phyloP scores from a whole-genome alignment of 2,797 vertebrate species.

The Lagorchestes hirsutus region DNA sequence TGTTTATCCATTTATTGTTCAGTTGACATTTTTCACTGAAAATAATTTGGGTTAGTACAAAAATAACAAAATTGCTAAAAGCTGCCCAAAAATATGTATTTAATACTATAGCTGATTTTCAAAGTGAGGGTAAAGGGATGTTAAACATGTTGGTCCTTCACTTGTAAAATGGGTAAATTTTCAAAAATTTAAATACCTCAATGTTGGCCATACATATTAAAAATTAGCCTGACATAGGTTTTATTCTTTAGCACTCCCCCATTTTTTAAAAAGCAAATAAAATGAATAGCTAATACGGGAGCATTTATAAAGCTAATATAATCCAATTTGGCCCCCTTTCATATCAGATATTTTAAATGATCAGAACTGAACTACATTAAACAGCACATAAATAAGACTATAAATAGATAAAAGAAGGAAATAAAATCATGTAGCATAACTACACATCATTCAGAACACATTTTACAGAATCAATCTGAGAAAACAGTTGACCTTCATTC shows the following conservation, averaged over 20 bases:
- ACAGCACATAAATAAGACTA: slow-evolving; percentile 91
- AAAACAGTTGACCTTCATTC: slow-evolving; percentile 87
- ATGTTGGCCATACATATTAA: slow-evolving; percentile 70
- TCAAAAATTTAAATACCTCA: slow-evolving; percentile 71
- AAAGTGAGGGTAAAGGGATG: slow-evolving; percentile 66
- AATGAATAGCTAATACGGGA: slow-evolving; percentile 71
- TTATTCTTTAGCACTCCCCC: slow-evolving; percentile 72
- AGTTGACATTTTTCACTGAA: slow-evolving; percentile 77
- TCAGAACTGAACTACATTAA: slow-evolving; percentile 90
- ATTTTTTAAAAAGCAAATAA: slow-evolving; percentile 65
- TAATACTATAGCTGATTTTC: slow-evolving; percentile 69
- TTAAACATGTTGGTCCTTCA: slow-evolving; percentile 62
- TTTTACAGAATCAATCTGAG: slow-evolving; percentile 84
- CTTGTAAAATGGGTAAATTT: slow-evolving; percentile 76
- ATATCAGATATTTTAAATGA: slow-evolving; percentile 84
- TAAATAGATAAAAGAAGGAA: slow-evolving; percentile 91
- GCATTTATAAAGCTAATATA: slow-evolving; percentile 77
- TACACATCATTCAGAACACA: slow-evolving; percentile 87
- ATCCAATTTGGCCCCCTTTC: slow-evolving; percentile 81
- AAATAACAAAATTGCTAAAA: slow-evolving; percentile 76
- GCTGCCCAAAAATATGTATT: slow-evolving; percentile 76
- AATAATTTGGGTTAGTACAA: slow-evolving; percentile 79
- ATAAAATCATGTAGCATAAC: slow-evolving; percentile 86
- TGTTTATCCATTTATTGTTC: slow-evolving; percentile 77
- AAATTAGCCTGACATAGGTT: slow-evolving; percentile 71